These are phyloP conservation scores for Trachymyrmex cornetzi DNA, from an alignment of 1,140 invertebrate species.

Conservation along the genomic window DNA sequence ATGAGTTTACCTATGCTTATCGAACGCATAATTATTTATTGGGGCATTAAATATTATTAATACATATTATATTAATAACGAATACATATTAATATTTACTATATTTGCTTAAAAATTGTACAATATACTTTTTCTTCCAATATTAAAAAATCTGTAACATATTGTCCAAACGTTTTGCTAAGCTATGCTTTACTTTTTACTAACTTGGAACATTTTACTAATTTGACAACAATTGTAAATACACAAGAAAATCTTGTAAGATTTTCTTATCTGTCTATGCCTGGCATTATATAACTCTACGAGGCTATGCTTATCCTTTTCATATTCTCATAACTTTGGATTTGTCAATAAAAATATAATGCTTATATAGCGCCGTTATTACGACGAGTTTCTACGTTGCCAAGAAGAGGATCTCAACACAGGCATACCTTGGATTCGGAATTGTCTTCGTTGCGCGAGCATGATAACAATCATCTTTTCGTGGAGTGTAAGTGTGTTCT, in stretches of 20 bases:
- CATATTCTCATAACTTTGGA: constrained; percentile 16
- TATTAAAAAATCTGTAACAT: background rate
- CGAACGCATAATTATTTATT: too few relatives aligned
- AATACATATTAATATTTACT: background rate
- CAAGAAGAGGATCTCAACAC: constrained; percentile 75
- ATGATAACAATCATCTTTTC: constrained; percentile 73
- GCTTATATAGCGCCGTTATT: constrained; percentile 80
- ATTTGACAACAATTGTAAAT: constrained; percentile 18
- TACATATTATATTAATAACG: too few relatives aligned
- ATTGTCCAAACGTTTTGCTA: background rate
- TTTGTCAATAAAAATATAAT: constrained; percentile 67
- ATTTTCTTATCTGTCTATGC: background rate
- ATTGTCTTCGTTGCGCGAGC: constrained; percentile 72
- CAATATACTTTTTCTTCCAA: background rate
- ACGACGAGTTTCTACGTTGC: constrained; percentile 79
- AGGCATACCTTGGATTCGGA: constrained; percentile 80
- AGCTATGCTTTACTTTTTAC: background rate
- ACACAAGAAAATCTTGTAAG: background rate
- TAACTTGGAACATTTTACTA: background rate
- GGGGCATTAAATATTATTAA: too few relatives aligned
- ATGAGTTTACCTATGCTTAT: background rate
- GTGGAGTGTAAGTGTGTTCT: constrained; percentile 79
- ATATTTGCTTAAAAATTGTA: background rate
- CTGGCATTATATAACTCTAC: background rate
- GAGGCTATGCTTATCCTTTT: background rate